Percentiles rank a stretch among this genome's conserved stretches.
Conservation (phyloP, 2,888 invertebrate species). For the Tyria jacobaeae region DNA sequence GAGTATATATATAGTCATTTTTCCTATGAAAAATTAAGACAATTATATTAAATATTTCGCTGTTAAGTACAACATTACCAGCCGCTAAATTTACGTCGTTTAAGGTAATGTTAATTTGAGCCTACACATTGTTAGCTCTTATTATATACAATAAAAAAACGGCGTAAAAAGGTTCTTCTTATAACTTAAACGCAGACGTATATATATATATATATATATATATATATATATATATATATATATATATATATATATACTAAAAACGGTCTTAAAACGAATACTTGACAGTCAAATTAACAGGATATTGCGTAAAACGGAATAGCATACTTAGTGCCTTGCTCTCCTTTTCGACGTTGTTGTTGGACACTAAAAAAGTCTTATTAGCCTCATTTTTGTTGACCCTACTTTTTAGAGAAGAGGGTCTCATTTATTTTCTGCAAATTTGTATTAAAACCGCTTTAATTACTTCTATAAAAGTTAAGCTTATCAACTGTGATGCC, state of each 20-base stretch:
- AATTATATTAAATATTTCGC: too few species aligned
- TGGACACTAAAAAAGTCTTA: slow-evolving; percentile 1
- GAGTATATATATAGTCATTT: too few species aligned
- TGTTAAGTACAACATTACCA: too few species aligned
- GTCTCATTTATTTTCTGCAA: neutral
- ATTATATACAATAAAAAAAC: neutral
- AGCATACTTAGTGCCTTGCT: slow-evolving; percentile 1
- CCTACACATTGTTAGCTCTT: neutral
- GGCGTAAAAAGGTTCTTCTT: neutral
- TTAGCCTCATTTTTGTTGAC: neutral
- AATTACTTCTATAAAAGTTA: too few species aligned
- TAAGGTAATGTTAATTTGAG: neutral
- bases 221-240: too few species aligned
- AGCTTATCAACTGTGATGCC: too few species aligned
- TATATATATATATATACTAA: too few species aligned
- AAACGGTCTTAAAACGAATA: slow-evolving; percentile 7
- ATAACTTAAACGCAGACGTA: neutral
- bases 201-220: too few species aligned
- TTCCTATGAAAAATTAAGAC: too few species aligned
- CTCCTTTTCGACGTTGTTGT: neutral
- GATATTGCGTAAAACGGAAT: slow-evolving; percentile 10
- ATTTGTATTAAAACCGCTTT: neutral
- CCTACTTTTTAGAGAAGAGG: neutral
- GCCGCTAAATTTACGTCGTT: neutral
- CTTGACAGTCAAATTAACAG: slow-evolving; percentile 10